Evolutionary conservation across 2,888 invertebrate genomes (phyloP).

Genomic region (Barypeithes pellucidus): DNA sequence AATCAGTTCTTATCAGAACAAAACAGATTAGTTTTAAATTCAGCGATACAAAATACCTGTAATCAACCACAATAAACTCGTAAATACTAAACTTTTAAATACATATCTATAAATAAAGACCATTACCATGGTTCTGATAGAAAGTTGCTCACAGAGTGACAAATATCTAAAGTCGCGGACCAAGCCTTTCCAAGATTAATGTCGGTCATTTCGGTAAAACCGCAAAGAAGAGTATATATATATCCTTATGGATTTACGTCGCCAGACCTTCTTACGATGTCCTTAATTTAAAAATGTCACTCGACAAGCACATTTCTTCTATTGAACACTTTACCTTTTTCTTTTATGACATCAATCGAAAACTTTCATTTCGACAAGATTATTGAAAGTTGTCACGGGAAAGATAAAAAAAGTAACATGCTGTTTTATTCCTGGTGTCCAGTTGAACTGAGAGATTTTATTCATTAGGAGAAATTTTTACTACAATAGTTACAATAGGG

Average conservation of each 20-base stretch:
- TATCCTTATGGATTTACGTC: not conserved
- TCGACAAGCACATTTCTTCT: not conserved
- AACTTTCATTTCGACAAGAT: not conserved
- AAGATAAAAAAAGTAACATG: not conserved
- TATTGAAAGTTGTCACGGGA: not conserved
- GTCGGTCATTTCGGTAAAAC: not conserved
- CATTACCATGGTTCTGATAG: no score
- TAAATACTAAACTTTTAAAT: no score
- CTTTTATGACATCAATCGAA: conserved; percentile 6
- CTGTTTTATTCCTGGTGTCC: no score
- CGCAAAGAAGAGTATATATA: not conserved
- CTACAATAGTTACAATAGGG: no score
- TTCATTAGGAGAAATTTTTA: no score
- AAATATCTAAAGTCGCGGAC: not conserved
- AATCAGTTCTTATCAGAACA: no score
- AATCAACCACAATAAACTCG: no score
- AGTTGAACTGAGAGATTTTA: no score
- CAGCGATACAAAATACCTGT: no score
- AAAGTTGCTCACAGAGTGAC: no score
- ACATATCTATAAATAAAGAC: no score
- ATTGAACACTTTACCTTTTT: conserved; percentile 1
- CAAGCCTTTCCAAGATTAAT: not conserved
- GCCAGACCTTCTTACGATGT: not conserved
- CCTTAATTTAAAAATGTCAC: conserved; percentile 10
- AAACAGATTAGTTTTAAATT: no score